Evolutionary conservation across 2,888 invertebrate species (phyloP), one percentile per base, ranked within the genome.

Genomic region (Eucriotettix oculatus): DNA sequence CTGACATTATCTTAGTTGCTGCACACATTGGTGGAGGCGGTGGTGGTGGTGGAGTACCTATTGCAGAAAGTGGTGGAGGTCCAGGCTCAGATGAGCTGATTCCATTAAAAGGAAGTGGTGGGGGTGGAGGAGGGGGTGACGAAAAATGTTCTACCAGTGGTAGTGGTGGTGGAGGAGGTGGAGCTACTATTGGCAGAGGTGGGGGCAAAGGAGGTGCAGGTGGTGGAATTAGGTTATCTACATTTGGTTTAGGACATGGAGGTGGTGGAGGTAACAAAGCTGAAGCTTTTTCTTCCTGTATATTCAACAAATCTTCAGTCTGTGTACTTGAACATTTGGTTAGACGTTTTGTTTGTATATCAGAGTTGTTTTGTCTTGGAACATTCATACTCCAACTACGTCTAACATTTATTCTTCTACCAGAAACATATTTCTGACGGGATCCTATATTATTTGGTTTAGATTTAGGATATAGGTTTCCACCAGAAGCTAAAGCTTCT

Each of bases 81-180:
- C 64, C 60, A 17, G 42, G 65, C 66, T 61, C 59, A 12, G 66
- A 66, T 56, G 58, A 54, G 58, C 40, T 12, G 16, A 57, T 54
- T 10, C 63, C 62, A 29, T 64, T 60, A 17, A 60, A 54, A 41
- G 61, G 64, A 16, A 62, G 59, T 55, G 61, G 62, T 10, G 64
- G 61, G 44, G 71, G 70, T 16, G 69, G 71, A 42, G 70, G 68
- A 16, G 69, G 63, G n/a, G 62, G 58, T 10, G 69, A 67, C 17
- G 69, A 67, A 65, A 61, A n/a, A 52, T 11, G 14, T 48, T 10
- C 16, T 48, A 48, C 42, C 57, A 57, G 56, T 54, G 58, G 64
- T n/a, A 57, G 61, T 10, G 62, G 63, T 29, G 66, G 65, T 11
- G 65, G 68, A 14, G 68, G 67, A 40, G 67, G 70, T 41, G 67